Base-by-base conservation (phyloP, 2,113 vertebrate genomes). In the Chaetodon trifascialis region DNA sequence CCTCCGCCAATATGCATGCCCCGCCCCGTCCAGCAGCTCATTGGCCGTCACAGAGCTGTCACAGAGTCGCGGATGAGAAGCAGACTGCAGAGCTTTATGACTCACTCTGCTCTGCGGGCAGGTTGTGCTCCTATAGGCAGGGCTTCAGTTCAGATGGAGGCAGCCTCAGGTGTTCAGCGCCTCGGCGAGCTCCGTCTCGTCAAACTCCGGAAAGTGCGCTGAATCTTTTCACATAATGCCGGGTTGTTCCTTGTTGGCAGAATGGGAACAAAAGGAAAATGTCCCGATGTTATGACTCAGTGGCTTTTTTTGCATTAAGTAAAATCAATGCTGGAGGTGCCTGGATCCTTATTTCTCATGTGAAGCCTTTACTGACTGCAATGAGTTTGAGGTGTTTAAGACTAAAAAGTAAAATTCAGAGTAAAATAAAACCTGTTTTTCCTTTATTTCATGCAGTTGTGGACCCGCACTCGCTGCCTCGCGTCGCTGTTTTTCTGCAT, bases 81-180 rank as follows among this genome's bases (percentile, higher is more conserved):
- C 82, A 78, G 74, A 75, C 82, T 83, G 86, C 88, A 73, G 86
- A 89, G 85, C 77, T 85, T 56, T 76, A 63, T 92, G 91, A 92
- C 80, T 92, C 90, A 91, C 23, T 73, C 69, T 40, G 62, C 52
- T 83, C 76, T 60, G 66, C 82, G 54, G 79, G 81, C 79, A 65
- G 79, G 58, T 86, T 64, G 23, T 40, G 52, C 46, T 84, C 14
- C 68, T 42, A 10, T 6, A n/a, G 42, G 36, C 21, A 5, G 47
- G 19, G 19, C 1, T 56, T 67, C 34, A 21, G 11, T 46, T 34
- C 12, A 9, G 56, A 67, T 12, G 12, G 62, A 55, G 23, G 19
- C 56, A 19, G n/a, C 47, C 36, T 73, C 55, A 54, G 19, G 80
- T 67, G 62, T 65, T 49, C 17, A 2, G 46, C 49, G 63, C 19